Base-by-base conservation (phyloP, 2,797 vertebrate species). In the Chaunax sp. region DNA sequence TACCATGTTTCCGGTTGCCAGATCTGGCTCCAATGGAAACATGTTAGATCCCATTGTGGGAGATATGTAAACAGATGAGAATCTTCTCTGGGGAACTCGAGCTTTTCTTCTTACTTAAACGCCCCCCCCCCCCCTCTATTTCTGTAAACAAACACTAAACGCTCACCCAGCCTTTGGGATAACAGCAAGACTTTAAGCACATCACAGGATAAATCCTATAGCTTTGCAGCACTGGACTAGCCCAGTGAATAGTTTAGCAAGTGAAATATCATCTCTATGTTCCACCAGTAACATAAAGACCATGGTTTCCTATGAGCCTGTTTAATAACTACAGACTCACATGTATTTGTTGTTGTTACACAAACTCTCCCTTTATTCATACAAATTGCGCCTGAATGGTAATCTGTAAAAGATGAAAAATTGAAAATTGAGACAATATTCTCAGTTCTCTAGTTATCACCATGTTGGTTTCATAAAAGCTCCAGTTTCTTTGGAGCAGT, bases 1-100 rank as follows among this genome's bases (percentile, higher is more conserved):
- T 72, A 74, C 86, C 90, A 87, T 82, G 79, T 92, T 92, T 93
- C 89, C 86, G 69, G 80, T 79, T 77, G 64, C 88, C 87, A 87
- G 82, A 90, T 88, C 80, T 85, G 70, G 62, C 76, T 75, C 78
- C 64, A 82, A 54, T 82, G 65, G 89, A 91, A 84, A 86, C 85
- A 85, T 84, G 77, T 87, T 75, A 77, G 82, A 83, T 85, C 78
- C 82, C 77, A 81, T 89, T 92, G 89, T 93, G 90, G 84, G 80
- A 82, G 83, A 87, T 75, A 86, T 90, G 87, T 92, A 94, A 93
- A 93, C 92, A 93, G 91, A 93, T 91, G 84, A 77, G 59, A 86
- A 93, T 92, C 90, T 63, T 51, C 64, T 64, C 38, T 25, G 0
- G 45, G 64, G 72, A 76, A 82, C 56, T 70, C 43, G 15, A 76